Conservation (phyloP, 30 jellyfish, hydroid and myxozoan species). For the Morbakka virulenta region DNA sequence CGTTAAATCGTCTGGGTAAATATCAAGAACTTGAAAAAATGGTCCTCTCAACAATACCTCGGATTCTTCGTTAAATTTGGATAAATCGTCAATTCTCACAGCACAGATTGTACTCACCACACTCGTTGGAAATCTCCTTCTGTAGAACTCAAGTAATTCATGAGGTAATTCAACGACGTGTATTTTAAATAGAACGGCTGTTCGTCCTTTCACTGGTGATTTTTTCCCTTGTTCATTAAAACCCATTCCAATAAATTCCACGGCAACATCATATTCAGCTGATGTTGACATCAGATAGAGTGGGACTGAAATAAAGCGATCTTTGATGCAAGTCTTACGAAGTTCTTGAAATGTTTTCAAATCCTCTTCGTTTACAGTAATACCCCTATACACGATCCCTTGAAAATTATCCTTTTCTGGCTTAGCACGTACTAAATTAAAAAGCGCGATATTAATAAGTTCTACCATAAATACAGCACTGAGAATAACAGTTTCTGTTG, state of each 20-base stretch:
- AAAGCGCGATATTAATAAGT: conserved; percentile 65
- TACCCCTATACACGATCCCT: conserved; percentile 82
- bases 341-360: conserved; percentile 48
- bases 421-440: conserved; percentile 47
- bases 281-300: conserved; percentile 78
- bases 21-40: conserved; percentile 72
- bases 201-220: neutral
- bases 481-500: conserved; percentile 30
- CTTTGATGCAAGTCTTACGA: conserved; percentile 37
- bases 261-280: conserved; percentile 30
- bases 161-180: conserved; percentile 63
- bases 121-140: conserved; percentile 49
- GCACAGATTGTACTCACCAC: conserved; percentile 91
- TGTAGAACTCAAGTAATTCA: conserved; percentile 32
- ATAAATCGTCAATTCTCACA: conserved; percentile 57
- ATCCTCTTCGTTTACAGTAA: conserved; percentile 41
- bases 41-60: conserved; percentile 81
- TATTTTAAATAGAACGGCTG: conserved; percentile 64
- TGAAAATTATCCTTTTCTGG: conserved; percentile 53
- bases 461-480: conserved; percentile 75
- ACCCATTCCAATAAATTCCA: conserved; percentile 14
- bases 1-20: conserved; percentile 31
- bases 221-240: neutral
- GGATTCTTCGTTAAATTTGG: conserved; percentile 65
- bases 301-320: conserved; percentile 81